phyloP scores from a whole-genome alignment of 2,888 invertebrate species.

The Iselma pallidipennis region DNA sequence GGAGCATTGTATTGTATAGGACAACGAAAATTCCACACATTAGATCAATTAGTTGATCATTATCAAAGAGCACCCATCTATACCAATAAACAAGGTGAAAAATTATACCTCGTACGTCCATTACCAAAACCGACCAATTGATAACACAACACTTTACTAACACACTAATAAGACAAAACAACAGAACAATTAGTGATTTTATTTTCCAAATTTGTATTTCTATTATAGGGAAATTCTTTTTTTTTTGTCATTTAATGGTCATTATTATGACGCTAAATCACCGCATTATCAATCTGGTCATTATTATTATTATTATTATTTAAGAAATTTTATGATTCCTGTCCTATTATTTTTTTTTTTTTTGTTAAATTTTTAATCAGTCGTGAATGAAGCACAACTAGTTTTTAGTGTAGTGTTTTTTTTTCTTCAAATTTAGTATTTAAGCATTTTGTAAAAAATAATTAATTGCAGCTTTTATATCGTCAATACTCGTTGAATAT shows the following conservation, averaged over 20 bases:
- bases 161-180: background rate
- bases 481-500: constrained; percentile 21
- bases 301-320: constrained; percentile 29
- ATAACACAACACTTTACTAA: constrained; percentile 27
- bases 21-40: constrained; percentile 93
- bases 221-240: background rate
- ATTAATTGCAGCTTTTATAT: constrained; percentile 24
- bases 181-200: constrained; percentile 13
- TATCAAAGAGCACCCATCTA: constrained; percentile 99
- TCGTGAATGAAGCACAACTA: constrained; percentile 18
- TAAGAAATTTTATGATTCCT: constrained; percentile 9
- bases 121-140: constrained; percentile 68
- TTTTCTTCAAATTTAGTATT: constrained; percentile 8
- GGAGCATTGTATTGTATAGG: constrained; percentile 95
- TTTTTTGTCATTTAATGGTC: constrained; percentile 6
- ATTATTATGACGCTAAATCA: constrained; percentile 15
- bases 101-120: constrained; percentile 93
- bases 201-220: constrained; percentile 5
- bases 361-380: background rate
- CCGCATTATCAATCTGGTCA: constrained; percentile 38
- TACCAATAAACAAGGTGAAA: constrained; percentile 97
- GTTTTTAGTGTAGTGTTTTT: constrained; percentile 13
- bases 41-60: constrained; percentile 97
- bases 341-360: background rate
- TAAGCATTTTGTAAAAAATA: constrained; percentile 10